Conservation (phyloP, 2,888 invertebrate genomes). For the Tuberolachnus salignus region DNA sequence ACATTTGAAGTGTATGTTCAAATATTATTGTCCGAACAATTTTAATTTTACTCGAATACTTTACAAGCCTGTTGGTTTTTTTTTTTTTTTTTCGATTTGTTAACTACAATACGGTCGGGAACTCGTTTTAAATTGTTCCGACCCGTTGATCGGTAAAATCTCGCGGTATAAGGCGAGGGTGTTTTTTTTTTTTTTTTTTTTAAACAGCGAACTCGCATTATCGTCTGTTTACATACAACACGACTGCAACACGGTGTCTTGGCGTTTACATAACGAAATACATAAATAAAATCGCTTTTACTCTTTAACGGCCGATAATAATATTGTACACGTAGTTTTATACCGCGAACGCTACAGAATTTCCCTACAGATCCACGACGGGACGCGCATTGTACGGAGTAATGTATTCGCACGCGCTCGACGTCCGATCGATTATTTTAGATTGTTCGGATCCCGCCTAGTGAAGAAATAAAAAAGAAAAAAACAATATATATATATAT, state of each 20-base stretch:
- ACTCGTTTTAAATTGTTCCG: conserved; percentile 5
- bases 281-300: not conserved
- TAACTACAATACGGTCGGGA: not conserved
- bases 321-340: no score
- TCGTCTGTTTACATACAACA: conserved; percentile 7
- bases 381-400: not conserved
- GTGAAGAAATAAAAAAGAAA: no score
- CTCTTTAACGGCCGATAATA: not conserved
- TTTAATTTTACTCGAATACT: no score
- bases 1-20: no score
- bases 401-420: not conserved
- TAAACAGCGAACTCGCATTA: not conserved
- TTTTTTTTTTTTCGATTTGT: no score
- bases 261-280: no score
- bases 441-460: no score
- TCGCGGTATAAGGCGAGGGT: not conserved
- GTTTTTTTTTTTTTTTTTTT: conserved; percentile 34
- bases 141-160: not conserved
- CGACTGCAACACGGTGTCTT: not conserved
- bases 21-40: no score
- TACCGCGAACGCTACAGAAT: not conserved
- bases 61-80: no score
- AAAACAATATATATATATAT: no score
- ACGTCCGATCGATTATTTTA: not conserved
- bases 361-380: not conserved